Base-by-base conservation (phyloP, 2,113 vertebrate species). In the Aleadryas rufinucha region DNA sequence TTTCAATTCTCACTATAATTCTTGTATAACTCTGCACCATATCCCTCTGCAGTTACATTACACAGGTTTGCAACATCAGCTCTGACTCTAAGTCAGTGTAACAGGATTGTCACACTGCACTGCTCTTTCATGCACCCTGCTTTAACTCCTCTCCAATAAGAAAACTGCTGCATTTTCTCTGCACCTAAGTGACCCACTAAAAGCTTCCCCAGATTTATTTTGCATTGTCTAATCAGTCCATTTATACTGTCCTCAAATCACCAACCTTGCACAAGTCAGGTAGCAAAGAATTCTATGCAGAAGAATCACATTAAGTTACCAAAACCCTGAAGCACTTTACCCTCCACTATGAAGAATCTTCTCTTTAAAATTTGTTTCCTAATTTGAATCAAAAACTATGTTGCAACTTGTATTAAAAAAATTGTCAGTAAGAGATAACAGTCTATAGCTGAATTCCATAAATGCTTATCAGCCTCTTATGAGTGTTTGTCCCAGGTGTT, bases 41-140 rank as follows among this genome's bases (percentile, higher is more conserved):
- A 76, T 53, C 23, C 81, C 54, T 72, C 78, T 79, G 77, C 74
- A 49, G 54, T 50, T 83, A 72, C 41, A 63, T 19, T 64, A 80
- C 6, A 86, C 54, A 92, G 49, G 52, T 92, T 64, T 97, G 92
- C 80, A 95, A 60, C 83, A 94, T 90, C 90, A 96, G 92, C 80
- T 89, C 31, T 56, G 81, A 91, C 39, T 54, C 6, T 74, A 94
- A 81, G 75, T 64, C 93, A 78, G 27, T 23, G 28, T 87, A 91
- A 96, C 49, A 92, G 56, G 79, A 93, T 39, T 95, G 78, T 90
- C 84, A 92, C 90, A 90, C 76, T 83, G 64, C 59, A 60, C 61
- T 59, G 71, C 82, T 89, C 79, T 56, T 89, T 41, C 24, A 56
- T 33, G 31, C 76, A 75, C 83, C 74, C 63, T 49, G 39, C 27